Evolutionary conservation across 2,888 invertebrate genomes (phyloP), one percentile per base, ranked within the genome.

Genomic region (Yponomeuta plumbellus): DNA sequence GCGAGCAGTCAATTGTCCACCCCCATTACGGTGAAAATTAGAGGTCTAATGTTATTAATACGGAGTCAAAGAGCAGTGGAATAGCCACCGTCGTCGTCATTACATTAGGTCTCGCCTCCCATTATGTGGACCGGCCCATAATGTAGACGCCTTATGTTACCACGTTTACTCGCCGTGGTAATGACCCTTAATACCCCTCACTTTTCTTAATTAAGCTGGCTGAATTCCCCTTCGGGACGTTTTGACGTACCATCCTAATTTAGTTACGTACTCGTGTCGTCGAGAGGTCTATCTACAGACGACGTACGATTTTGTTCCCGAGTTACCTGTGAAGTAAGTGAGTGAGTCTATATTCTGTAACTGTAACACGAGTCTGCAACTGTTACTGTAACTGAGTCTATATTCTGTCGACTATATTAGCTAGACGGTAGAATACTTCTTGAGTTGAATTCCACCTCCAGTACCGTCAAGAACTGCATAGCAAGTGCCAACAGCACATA

Each of bases 101-200:
- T 34, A 34, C 34, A 80, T 84, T 83, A 81, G 79, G 77, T 76
- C 75, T 79, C 74, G 76, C 74, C 74, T 73, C 75, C 80, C 78
- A 80, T 82, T 80, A 83, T 44, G 44, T 76, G 76, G 77, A 76
- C 77, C 77, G 70, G 73, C 69, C 75, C 77, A 77, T 85, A 84
- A 84, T 85, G 77, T 80, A 78, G 75, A 76, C 77, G 75, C 80
- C 80, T 80, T 79, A 77, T 80, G 81, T 80, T 80, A 79, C 79
- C 72, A 71, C 73, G 72, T 74, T 73, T 73, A 71, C 75, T 73
- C 68, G 59, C 65, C 68, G 71, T 70, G 73, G 73, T 84, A 83
- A 84, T 84, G 77, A 77, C 74, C 70, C 73, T 44, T 79, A 78
- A 79, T 78, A 75, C 74, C 44, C 75, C 75, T 80, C 78, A 76